A percentile compares a stretch with the other conserved stretches of the same genome.
Conservation (phyloP, 2,797 vertebrate species). For the Columba guinea region DNA sequence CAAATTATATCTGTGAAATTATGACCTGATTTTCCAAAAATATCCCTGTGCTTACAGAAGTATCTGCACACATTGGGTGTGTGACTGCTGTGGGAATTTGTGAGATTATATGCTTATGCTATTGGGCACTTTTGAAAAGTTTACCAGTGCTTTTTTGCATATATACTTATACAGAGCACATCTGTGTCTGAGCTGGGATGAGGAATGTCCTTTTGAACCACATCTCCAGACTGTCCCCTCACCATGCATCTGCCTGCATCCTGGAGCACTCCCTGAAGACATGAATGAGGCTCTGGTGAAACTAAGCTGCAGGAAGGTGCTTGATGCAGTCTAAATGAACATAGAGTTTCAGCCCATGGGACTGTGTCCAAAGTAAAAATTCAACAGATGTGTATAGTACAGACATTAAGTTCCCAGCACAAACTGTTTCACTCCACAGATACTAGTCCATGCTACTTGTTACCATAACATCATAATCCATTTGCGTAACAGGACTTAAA, state of each 20-base stretch:
- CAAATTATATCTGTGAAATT: neutral
- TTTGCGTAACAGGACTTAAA: neutral
- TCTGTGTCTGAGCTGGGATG: neutral
- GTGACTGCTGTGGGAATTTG: neutral
- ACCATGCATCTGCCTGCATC: neutral
- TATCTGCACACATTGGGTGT: neutral
- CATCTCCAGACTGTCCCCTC: neutral
- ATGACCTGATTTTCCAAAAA: neutral
- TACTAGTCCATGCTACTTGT: neutral
- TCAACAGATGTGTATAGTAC: neutral
- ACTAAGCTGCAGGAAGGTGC: neutral
- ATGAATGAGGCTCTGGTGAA: neutral
- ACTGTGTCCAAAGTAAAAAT: neutral
- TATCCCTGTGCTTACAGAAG: neutral
- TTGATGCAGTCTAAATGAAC: conserved; percentile 12
- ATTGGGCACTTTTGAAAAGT: neutral
- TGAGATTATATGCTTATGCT: neutral
- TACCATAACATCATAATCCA: neutral
- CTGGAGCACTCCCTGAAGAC: neutral
- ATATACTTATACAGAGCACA: neutral
- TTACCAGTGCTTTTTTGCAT: neutral
- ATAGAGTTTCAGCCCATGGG: neutral
- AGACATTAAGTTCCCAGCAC: neutral
- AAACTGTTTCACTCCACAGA: neutral
- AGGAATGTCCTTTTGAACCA: neutral